phyloP scores from a whole-genome alignment of 2,797 vertebrate genomes.

The Coccyzus lansbergi region DNA sequence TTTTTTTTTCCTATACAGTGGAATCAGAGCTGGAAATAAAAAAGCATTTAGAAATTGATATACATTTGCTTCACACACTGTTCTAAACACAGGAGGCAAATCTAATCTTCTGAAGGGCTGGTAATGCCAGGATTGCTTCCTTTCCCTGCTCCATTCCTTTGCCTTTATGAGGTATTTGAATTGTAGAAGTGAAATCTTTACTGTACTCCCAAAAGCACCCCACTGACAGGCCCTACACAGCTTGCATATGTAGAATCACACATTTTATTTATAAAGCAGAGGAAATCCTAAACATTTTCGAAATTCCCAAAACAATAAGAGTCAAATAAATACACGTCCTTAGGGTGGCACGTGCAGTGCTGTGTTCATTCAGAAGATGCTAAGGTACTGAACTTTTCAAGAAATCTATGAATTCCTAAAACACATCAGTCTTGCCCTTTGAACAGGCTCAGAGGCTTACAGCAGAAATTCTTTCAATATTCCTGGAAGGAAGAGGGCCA shows the following conservation, averaged over 20 bases:
- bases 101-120: background rate
- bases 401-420: constrained; percentile 7
- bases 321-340: constrained; percentile 20
- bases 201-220: background rate
- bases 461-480: background rate
- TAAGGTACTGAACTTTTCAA: background rate
- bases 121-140: background rate
- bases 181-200: background rate
- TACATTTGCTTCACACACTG: background rate
- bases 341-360: background rate
- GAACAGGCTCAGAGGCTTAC: background rate
- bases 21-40: background rate
- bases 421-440: background rate
- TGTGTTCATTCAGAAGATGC: background rate
- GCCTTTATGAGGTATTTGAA: background rate
- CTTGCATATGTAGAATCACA: background rate
- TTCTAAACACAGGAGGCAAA: background rate
- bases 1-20: background rate
- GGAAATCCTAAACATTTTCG: background rate
- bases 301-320: background rate
- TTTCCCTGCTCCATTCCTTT: background rate
- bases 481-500: background rate
- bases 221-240: background rate
- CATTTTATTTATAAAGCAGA: background rate
- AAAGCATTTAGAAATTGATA: background rate